phyloP scores from a whole-genome alignment of 2,113 vertebrate species.

The Paramormyrops kingsleyae region DNA sequence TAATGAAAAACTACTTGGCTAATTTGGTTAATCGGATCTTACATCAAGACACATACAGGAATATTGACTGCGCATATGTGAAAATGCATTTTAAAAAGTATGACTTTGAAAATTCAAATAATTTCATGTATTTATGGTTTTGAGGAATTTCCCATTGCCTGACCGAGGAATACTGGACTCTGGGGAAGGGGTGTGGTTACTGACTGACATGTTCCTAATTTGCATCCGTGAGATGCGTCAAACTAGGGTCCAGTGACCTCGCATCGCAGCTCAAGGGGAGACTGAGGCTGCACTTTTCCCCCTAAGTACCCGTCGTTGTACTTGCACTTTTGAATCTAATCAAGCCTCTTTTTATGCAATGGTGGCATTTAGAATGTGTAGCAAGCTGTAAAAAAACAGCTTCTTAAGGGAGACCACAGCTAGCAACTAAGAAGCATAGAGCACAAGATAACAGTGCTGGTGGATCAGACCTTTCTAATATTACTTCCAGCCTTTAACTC shows the following conservation, averaged over 20 bases:
- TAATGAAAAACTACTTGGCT: conserved; percentile 62
- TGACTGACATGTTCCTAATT: neutral
- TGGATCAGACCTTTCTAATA: neutral
- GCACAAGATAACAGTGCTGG: neutral
- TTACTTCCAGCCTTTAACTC: neutral
- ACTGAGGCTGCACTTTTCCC: neutral
- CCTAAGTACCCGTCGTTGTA: neutral
- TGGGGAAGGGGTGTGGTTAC: neutral
- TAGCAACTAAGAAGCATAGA: neutral
- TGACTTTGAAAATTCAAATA: neutral
- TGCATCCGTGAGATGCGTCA: neutral
- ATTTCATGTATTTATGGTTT: neutral
- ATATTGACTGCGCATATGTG: conserved; percentile 19
- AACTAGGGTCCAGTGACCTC: neutral
- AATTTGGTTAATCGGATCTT: conserved; percentile 62
- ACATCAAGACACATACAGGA: conserved; percentile 59
- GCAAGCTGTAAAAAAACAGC: neutral
- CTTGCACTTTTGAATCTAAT: conserved; percentile 4
- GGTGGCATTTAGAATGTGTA: neutral
- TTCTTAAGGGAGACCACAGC: neutral
- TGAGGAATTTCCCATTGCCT: neutral
- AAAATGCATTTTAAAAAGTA: neutral
- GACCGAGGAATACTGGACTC: neutral
- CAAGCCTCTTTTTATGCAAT: neutral
- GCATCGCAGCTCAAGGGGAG: neutral